Evolutionary conservation across 64 coral and sea anemone species (phyloP).

Genomic region (Exaiptasia diaphana): DNA sequence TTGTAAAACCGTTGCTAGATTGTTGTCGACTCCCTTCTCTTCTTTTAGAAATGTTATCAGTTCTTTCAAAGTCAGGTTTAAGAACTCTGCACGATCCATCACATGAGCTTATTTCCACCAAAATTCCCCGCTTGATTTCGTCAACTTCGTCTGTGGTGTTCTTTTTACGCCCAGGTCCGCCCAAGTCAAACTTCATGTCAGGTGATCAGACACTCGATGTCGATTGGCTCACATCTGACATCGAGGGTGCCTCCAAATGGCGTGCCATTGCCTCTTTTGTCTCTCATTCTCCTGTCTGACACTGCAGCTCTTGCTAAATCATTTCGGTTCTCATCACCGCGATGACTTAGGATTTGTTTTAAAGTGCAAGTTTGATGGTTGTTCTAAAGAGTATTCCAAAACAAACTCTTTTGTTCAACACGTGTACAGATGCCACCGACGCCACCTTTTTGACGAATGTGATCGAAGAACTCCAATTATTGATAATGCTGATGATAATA

Average conservation of each 20-base stretch:
- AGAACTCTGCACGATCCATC: no score
- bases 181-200: background rate
- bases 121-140: no score
- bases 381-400: conserved; percentile 31
- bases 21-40: no score
- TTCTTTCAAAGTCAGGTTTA: no score
- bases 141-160: no score
- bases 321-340: conserved; percentile 13
- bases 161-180: no score
- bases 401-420: conserved; percentile 44
- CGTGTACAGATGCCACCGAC: background rate
- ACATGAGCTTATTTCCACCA: no score
- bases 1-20: no score
- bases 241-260: background rate
- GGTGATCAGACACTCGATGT: background rate
- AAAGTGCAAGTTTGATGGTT: conserved; percentile 25
- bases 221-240: background rate
- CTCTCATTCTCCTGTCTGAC: background rate
- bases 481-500: no score
- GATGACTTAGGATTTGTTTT: background rate
- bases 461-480: background rate
- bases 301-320: conserved; percentile 9
- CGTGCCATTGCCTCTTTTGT: conserved; percentile 19
- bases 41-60: no score
- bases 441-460: background rate